Conservation (phyloP, 2,113 vertebrate species). For the Narcine bancroftii region DNA sequence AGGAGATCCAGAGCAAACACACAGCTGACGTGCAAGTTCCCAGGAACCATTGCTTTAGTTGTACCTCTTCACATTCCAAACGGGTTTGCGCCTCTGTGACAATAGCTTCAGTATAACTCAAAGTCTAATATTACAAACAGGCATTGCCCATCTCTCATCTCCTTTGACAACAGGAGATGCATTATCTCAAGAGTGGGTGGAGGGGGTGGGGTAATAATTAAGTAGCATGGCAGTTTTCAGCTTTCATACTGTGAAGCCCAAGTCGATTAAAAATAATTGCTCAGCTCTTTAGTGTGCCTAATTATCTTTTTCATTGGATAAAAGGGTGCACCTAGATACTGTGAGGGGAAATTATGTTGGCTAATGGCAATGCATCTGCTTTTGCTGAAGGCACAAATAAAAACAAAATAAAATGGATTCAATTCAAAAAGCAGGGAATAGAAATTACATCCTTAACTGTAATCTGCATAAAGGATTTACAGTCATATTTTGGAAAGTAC, state of each 20-base stretch:
- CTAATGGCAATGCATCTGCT: constrained; percentile 16
- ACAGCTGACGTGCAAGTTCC: background rate
- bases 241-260: constrained; percentile 11
- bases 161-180: background rate
- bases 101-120: background rate
- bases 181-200: background rate
- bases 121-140: background rate
- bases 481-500: constrained; percentile 10
- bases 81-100: background rate
- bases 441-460: constrained; percentile 24
- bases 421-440: constrained; percentile 29
- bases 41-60: background rate
- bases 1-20: too few relatives aligned
- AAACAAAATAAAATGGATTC: constrained; percentile 19
- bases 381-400: background rate
- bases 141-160: background rate
- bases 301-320: constrained; percentile 25
- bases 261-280: constrained; percentile 35
- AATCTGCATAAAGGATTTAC: constrained; percentile 28
- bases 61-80: background rate
- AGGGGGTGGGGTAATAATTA: background rate
- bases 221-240: constrained; percentile 5
- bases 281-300: constrained; percentile 18
- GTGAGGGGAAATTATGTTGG: constrained; percentile 23
- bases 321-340: background rate